Base-by-base conservation (phyloP, 2,797 vertebrate genomes). In the Cossypha polioptera region DNA sequence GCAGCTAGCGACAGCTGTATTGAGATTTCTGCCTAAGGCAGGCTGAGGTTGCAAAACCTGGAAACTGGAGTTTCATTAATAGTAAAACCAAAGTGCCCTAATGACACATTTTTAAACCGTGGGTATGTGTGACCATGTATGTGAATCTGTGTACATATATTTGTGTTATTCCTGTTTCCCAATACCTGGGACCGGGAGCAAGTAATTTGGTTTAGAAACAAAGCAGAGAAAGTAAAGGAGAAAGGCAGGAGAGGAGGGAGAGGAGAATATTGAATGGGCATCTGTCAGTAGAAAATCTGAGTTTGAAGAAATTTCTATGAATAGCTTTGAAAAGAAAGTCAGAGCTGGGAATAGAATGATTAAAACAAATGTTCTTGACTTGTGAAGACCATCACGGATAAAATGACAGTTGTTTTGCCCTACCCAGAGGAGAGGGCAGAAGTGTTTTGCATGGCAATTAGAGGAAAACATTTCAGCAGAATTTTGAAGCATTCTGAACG, bases 361-460 rank as follows among this genome's bases (percentile, higher is more conserved):
- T 72, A 84, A 95, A 95, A 86, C 59, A 91, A 94, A 83, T 10
- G 0, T 88, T 96, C 29, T 36, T 93, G 86, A 92, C 74, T 92
- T 74, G 29, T 79, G 66, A 79, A 97, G 90, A 88, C 26, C 86
- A 62, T 38, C 79, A 68, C 22, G 90, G 71, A 69, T 48, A 88
- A 94, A 95, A 94, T 81, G 87, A 78, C 65, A 84, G 36, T 7
- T 94, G 57, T 2, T 88, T 94, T 92, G 61, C 93, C 86, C 85
- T 96, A 86, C 76, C 47, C 92, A n/a, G 62, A 90, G 79, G 85
- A 97, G 94, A 96, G 48, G 89, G 88, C 69, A 93, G 85, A 57
- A 91, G 31, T 67, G 75, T 86, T 96, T 96, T 75, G 89, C 90
- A 96, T 97, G 53, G 48, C 73, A 96, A 96, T 96, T 91, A 92